Base-by-base conservation (phyloP, 2,113 vertebrate genomes). In the Megaleporinus macrocephalus region DNA sequence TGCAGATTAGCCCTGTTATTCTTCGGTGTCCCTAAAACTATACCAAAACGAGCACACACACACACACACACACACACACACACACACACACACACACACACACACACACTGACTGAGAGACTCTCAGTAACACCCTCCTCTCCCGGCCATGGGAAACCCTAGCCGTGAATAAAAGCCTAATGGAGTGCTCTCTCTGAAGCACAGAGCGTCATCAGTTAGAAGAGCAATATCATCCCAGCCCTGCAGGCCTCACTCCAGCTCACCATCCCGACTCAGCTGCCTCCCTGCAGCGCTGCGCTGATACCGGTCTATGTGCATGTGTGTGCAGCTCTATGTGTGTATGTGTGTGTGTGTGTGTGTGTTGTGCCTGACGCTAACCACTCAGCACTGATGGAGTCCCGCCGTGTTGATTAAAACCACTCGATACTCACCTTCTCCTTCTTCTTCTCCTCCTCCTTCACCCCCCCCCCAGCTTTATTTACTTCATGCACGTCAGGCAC, bases 131-230 rank as follows among this genome's bases (percentile, higher is more conserved):
- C 63, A 53, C 63, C 69, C 41, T 27, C 24, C 9, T 1, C 53
- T 22, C 11, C 14, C 62, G 14, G 62, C 41, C 76, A 71, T 44
- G 49, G 76, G 33, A 83, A 79, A 72, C 30, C 57, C 76, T 76
- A 76, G 76, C 72, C 4, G 20, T 80, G 65, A 83, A 76, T 80
- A 72, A 71, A 22, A 82, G 71, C 29, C 71, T 78, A 82, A 85
- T 85, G 57, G 72, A 85, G 63, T 59, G 57, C 65, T 66, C 30
- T 30, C 80, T 79, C 71, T 85, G 79, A 75, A 79, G 63, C 72
- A 69, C 75, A 78, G 73, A 73, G 61, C 14, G 47, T 68, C 65
- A 70, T 82, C 84, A 79, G 55, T 82, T 77, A 63, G 70, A 33
- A 41, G 27, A 66, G 70, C 27, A 76, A 77, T 66, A 66, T 73